Conservation (phyloP, 2,888 invertebrate genomes). For the Eumacrocentrus americanus region DNA sequence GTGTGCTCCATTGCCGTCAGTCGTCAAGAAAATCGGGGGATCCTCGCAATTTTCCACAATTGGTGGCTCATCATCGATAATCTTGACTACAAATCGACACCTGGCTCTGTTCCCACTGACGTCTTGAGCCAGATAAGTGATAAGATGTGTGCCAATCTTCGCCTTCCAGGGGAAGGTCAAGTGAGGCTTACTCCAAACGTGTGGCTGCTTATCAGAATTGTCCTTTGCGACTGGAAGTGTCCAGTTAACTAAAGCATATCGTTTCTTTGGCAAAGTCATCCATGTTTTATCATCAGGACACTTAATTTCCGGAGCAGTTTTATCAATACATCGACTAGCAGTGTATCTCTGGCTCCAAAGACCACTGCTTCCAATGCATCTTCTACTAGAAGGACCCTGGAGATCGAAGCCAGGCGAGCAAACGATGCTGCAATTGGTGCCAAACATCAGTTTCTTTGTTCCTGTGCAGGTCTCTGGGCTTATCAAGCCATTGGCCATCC, state of each 20-base stretch:
- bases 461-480: slow-evolving; percentile 65
- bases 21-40: slow-evolving; percentile 63
- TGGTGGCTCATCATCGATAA: slow-evolving; percentile 67
- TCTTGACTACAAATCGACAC: slow-evolving; percentile 68
- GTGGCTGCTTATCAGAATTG: slow-evolving; percentile 66
- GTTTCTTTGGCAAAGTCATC: slow-evolving; percentile 62
- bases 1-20: slow-evolving; percentile 47
- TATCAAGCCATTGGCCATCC: slow-evolving; percentile 64
- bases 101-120: slow-evolving; percentile 66
- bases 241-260: slow-evolving; percentile 66
- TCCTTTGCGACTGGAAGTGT: slow-evolving; percentile 61
- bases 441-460: slow-evolving; percentile 65
- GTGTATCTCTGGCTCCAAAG: slow-evolving; percentile 64
- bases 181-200: slow-evolving; percentile 67
- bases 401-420: slow-evolving; percentile 69
- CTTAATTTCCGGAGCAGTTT: slow-evolving; percentile 65
- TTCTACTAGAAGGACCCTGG: slow-evolving; percentile 64
- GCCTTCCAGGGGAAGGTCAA: slow-evolving; percentile 65
- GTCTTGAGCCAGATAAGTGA: slow-evolving; percentile 72
- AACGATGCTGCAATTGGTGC: slow-evolving; percentile 66
- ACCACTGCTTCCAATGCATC: slow-evolving; percentile 66
- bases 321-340: slow-evolving; percentile 64
- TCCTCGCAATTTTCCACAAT: slow-evolving; percentile 67
- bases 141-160: slow-evolving; percentile 66
- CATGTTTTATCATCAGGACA: slow-evolving; percentile 66